Evolutionary conservation across 1,140 invertebrate genomes (phyloP), one percentile per base, ranked within the genome.

Genomic region (Pollicipes pollicipes): DNA sequence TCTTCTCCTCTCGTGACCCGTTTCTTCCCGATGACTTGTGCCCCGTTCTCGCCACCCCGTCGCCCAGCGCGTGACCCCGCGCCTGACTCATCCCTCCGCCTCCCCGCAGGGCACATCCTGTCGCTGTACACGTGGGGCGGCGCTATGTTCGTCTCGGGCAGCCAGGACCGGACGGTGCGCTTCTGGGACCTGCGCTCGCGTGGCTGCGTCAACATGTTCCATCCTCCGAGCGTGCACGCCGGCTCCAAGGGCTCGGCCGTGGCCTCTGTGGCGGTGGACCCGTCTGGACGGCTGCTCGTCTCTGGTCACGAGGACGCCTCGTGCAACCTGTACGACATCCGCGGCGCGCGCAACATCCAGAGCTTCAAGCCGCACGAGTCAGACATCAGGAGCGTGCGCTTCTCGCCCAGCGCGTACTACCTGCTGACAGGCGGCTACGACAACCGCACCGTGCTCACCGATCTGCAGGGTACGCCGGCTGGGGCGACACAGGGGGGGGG

Each of bases 391-490:
- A 95, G 91, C 66, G 93, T 98, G 64, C 84, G 96, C 30, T 98
- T 99, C 80, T 97, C 95, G 21, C 95, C 95, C 58, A 96, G 93
- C 58, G 95, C 96, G 0, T 98, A 96, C 80, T 99, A 99, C 78
- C 83, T 99, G 68, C 85, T 99, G 35, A 95, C 95, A 0, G 94
- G 88, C n/a, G 95, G 95, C 16, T 99, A 99, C 77, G 97, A 99
- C 78, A 92, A 93, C 76, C 90, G 92, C 75, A 85, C 97, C 3
- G 90, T 95, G n/a, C 86, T 98, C 0, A 97, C 95, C 0, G 95
- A 98, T 82, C 80, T 98, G 37, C 95, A 98, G 86, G 94, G 93
- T 88, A 80, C 83, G 78, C 70, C 30, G 35, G 29, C n/a, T n/a
- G n/a, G n/a, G n/a, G n/a, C n/a, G n/a, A n/a, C n/a, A n/a, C n/a